Conservation (phyloP, 1,140 invertebrate species). For the Pseudomyrmex cubaensis region DNA sequence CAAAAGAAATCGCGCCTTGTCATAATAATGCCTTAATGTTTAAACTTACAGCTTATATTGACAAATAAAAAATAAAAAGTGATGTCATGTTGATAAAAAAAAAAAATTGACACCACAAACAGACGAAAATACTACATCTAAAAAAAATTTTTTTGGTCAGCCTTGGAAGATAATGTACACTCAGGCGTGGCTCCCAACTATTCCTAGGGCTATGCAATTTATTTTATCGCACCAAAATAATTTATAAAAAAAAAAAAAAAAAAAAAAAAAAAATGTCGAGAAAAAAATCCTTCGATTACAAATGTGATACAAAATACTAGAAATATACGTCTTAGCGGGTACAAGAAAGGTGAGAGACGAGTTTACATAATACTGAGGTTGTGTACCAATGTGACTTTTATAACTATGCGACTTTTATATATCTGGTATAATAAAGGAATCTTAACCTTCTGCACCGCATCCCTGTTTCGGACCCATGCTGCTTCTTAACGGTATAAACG, state of each 20-base stretch:
- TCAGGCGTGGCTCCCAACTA: constrained; percentile 81
- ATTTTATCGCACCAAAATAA: constrained; percentile 83
- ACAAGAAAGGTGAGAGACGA: constrained; percentile 85
- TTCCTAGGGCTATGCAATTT: constrained; percentile 83
- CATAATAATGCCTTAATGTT: constrained; percentile 83
- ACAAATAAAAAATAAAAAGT: constrained; percentile 80
- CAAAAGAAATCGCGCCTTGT: constrained; percentile 78
- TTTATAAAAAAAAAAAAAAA: background rate
- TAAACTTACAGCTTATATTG: constrained; percentile 85
- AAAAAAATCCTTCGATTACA: constrained; percentile 80
- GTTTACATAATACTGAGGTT: constrained; percentile 84
- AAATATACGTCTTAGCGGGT: constrained; percentile 82
- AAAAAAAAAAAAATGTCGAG: constrained; percentile 78
- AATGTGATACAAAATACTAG: constrained; percentile 80
- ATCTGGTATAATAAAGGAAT: constrained; percentile 71
- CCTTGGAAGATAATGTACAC: constrained; percentile 82
- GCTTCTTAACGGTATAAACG: constrained; percentile 81
- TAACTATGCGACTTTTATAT: constrained; percentile 69
- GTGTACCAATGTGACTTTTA: constrained; percentile 77
- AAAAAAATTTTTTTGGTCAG: constrained; percentile 83
- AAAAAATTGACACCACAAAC: constrained; percentile 79
- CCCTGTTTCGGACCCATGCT: constrained; percentile 76
- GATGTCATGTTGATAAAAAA: constrained; percentile 80
- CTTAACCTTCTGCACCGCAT: constrained; percentile 78
- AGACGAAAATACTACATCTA: constrained; percentile 79